A percentile compares a stretch with the other conserved stretches of the same genome.
These are phyloP conservation scores for Stenolophus ochropezus DNA, from an alignment of 2,888 invertebrate species.

Conservation along the genomic window DNA sequence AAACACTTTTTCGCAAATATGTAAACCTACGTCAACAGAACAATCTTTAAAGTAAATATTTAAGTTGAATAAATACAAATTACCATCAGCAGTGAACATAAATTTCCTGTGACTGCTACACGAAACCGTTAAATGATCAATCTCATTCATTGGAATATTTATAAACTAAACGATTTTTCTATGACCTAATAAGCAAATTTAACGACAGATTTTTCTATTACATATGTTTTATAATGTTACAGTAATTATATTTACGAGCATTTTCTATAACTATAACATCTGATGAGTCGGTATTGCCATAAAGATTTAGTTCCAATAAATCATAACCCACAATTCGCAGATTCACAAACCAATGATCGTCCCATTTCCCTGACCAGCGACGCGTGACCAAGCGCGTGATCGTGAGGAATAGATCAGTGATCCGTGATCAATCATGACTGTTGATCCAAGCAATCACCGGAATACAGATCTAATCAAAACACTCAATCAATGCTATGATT, in stretches of 20 bases:
- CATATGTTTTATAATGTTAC: no score
- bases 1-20: conserved; percentile 19
- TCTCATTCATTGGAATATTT: no score
- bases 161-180: no score
- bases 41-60: conserved; percentile 27
- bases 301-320: no score
- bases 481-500: conserved; percentile 26
- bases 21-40: conserved; percentile 1
- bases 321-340: no score
- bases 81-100: conserved; percentile 1
- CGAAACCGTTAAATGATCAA: neutral
- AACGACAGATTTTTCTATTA: no score
- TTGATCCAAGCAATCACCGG: conserved; percentile 1
- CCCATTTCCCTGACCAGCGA: neutral
- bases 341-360: neutral
- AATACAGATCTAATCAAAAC: neutral
- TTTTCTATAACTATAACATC: no score
- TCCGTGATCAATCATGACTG: neutral
- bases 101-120: neutral
- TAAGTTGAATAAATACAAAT: conserved; percentile 2
- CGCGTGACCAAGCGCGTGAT: neutral
- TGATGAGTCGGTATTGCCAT: no score
- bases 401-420: neutral
- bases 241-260: no score
- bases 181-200: no score